phyloP scores from a whole-genome alignment of 1,140 invertebrate species.

The Paramacrobiotus metropolitanus region DNA sequence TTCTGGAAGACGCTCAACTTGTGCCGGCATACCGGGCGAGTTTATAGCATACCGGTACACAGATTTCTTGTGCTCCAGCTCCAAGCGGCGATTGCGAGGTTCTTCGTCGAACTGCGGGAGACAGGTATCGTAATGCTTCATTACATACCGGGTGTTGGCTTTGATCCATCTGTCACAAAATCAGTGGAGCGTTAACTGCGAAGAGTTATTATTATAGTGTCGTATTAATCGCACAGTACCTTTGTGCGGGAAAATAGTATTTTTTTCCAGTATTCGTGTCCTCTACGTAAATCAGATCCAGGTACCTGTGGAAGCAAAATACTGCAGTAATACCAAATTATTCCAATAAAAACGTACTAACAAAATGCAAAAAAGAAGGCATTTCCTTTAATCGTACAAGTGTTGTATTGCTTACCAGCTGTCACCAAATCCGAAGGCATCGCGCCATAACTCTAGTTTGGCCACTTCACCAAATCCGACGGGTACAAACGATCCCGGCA shows the following conservation, averaged over 20 bases:
- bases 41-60: constrained; percentile 20
- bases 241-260: constrained; percentile 24
- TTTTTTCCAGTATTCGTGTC: constrained; percentile 4
- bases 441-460: constrained; percentile 23
- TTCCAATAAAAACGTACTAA: not conserved
- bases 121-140: constrained; percentile 23
- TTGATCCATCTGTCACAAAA: constrained; percentile 26
- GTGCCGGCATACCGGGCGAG: constrained; percentile 20
- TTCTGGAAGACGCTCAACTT: constrained; percentile 24
- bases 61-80: constrained; percentile 21
- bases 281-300: constrained; percentile 14
- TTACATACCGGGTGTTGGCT: constrained; percentile 20
- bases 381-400: too few relatives aligned
- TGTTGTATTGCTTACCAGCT: too few relatives aligned
- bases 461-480: constrained; percentile 13
- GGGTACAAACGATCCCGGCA: not conserved
- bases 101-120: constrained; percentile 24
- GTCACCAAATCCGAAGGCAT: constrained; percentile 15
- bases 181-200: too few relatives aligned
- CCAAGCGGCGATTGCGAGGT: constrained; percentile 19
- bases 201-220: too few relatives aligned
- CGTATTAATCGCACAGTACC: too few relatives aligned
- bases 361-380: too few relatives aligned
- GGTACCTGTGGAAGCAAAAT: constrained; percentile 4
- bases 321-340: not conserved